Conservation (phyloP, 1,140 invertebrate genomes). For the Papilio polytes region DNA sequence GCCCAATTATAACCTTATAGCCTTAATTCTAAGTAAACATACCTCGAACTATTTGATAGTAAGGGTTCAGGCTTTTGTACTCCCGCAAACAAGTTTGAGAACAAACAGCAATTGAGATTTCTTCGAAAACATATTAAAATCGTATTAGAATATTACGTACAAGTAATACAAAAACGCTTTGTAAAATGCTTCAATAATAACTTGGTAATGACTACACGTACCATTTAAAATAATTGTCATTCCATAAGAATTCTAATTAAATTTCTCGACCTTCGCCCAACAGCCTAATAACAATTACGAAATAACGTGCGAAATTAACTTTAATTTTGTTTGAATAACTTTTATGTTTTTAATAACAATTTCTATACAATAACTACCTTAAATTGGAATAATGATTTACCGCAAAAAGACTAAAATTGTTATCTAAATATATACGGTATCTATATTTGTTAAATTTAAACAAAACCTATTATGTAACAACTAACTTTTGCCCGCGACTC, state of each 20-base stretch:
- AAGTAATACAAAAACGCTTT: background rate
- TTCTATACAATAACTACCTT: background rate
- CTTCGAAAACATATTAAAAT: background rate
- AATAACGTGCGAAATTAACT: constrained; percentile 17
- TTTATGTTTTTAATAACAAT: constrained; percentile 4
- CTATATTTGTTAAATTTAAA: too few species aligned
- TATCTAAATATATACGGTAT: too few species aligned
- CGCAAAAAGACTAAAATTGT: background rate
- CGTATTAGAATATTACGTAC: background rate
- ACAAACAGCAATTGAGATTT: too few species aligned
- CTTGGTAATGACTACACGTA: background rate
- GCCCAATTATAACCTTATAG: too few species aligned
- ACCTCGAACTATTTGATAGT: too few species aligned
- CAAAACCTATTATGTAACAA: too few species aligned
- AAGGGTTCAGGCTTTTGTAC: too few species aligned
- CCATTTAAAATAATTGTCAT: constrained; percentile 25
- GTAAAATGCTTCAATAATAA: background rate
- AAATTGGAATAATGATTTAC: background rate
- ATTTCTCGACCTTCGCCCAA: constrained; percentile 12
- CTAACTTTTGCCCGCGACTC: too few species aligned
- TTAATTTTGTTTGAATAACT: constrained; percentile 6
- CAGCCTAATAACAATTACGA: constrained; percentile 12
- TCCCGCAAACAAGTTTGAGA: too few species aligned
- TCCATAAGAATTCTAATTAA: constrained; percentile 14
- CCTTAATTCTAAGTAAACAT: too few species aligned